Percentiles rank a stretch among this genome's conserved stretches.
phyloP scores from a whole-genome alignment of 1,140 invertebrate species.

The Hyposmocoma kahamanoa region DNA sequence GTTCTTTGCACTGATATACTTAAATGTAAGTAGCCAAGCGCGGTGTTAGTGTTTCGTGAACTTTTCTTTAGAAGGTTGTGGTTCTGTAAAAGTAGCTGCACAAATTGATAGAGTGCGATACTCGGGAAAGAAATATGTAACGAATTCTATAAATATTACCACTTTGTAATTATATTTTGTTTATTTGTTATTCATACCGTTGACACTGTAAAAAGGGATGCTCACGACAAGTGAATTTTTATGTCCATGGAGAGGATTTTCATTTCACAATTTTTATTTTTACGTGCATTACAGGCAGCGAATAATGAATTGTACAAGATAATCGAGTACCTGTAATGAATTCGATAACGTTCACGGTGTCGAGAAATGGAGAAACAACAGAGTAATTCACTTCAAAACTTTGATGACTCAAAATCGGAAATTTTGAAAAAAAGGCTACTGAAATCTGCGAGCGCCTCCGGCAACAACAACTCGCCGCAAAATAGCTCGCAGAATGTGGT shows the following conservation, averaged over 20 bases:
- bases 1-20: constrained; percentile 27
- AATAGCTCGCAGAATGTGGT: constrained; percentile 63
- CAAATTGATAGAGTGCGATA: constrained; percentile 67
- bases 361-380: constrained; percentile 68
- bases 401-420: constrained; percentile 66
- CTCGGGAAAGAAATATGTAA: constrained; percentile 58
- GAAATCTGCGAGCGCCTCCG: constrained; percentile 45
- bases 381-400: constrained; percentile 70
- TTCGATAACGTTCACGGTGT: constrained; percentile 38
- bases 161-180: constrained; percentile 6
- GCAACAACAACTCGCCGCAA: constrained; percentile 39
- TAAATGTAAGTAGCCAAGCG: constrained; percentile 46
- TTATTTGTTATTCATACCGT: constrained; percentile 8
- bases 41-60: constrained; percentile 54
- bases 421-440: constrained; percentile 71
- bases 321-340: constrained; percentile 60
- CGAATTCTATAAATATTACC: constrained; percentile 21
- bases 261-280: constrained; percentile 61
- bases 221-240: background rate
- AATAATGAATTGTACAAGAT: constrained; percentile 55
- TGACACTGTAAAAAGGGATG: no score
- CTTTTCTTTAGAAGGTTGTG: constrained; percentile 69
- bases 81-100: constrained; percentile 69
- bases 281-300: constrained; percentile 60
- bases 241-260: constrained; percentile 44